Percentiles rank a stretch among this genome's conserved stretches.
Conservation (phyloP, 2,888 invertebrate species). For the Melieria picta region DNA sequence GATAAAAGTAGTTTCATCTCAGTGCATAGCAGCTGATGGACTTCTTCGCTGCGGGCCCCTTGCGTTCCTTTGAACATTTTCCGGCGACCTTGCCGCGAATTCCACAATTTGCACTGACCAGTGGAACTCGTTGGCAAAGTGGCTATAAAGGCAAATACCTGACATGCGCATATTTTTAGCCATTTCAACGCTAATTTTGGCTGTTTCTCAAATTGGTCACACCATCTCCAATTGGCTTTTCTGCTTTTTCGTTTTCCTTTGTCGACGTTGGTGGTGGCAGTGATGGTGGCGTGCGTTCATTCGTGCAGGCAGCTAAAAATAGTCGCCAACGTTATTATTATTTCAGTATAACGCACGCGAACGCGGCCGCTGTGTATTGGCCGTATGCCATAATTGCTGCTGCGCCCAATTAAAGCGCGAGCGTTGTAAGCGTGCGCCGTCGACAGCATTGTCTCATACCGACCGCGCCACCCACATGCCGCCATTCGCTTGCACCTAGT, state of each 20-base stretch:
- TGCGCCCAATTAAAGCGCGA: conserved; percentile 57
- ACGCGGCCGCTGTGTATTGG: conserved; percentile 48
- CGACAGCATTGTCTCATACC: not conserved
- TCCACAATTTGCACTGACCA: no score
- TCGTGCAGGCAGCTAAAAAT: conserved; percentile 34
- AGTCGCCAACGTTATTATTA: conserved; percentile 18
- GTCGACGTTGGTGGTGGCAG: not conserved
- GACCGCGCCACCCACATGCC: no score
- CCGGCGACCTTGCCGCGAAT: no score
- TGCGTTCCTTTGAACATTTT: no score
- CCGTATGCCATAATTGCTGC: conserved; percentile 55
- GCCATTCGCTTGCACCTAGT: no score
- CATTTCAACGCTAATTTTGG: conserved; percentile 48
- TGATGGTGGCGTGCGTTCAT: conserved; percentile 39
- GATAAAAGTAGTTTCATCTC: no score
- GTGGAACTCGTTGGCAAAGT: no score
- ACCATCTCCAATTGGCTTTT: conserved; percentile 19
- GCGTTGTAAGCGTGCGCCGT: conserved; percentile 45
- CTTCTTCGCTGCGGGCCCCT: no score
- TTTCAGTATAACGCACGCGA: conserved; percentile 61
- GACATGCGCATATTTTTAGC: conserved; percentile 37
- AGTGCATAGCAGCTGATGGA: no score
- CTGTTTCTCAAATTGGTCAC: conserved; percentile 38
- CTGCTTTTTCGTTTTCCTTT: not conserved
- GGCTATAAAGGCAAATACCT: conserved; percentile 9